Conservation (phyloP, 2,797 vertebrate genomes). For the Lateolabrax maculatus region DNA sequence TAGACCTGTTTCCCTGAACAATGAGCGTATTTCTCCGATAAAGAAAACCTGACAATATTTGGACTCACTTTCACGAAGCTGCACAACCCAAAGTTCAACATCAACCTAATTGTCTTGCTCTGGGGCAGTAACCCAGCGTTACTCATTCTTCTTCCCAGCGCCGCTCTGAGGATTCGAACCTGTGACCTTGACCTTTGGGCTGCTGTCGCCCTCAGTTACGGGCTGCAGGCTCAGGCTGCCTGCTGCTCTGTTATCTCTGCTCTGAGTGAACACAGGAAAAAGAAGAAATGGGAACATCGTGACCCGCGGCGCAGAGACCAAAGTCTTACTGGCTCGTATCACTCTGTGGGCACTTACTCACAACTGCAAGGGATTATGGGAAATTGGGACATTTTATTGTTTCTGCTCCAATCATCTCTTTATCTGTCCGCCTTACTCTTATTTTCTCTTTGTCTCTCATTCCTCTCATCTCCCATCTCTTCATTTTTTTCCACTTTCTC, state of each 20-base stretch:
- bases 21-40: background rate
- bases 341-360: constrained; percentile 52
- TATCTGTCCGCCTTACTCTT: constrained; percentile 30
- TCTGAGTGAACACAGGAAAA: constrained; percentile 21
- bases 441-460: constrained; percentile 23
- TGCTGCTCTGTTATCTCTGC: constrained; percentile 51
- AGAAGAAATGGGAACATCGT: constrained; percentile 56
- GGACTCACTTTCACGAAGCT: background rate
- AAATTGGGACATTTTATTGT: constrained; percentile 65
- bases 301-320: constrained; percentile 43
- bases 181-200: constrained; percentile 56
- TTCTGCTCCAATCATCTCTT: constrained; percentile 53
- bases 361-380: constrained; percentile 70
- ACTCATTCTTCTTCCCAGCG: constrained; percentile 16
- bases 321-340: constrained; percentile 52
- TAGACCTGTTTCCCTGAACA: background rate
- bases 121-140: constrained; percentile 5
- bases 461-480: constrained; percentile 11
- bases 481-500: background rate
- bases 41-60: constrained; percentile 1
- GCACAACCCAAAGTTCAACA: constrained; percentile 10
- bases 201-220: constrained; percentile 31
- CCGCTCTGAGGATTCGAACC: constrained; percentile 40
- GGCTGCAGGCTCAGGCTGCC: constrained; percentile 47
- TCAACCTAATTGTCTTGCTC: constrained; percentile 36